phyloP scores from a whole-genome alignment of 2,113 vertebrate genomes.

The Mormoops blainvillei region DNA sequence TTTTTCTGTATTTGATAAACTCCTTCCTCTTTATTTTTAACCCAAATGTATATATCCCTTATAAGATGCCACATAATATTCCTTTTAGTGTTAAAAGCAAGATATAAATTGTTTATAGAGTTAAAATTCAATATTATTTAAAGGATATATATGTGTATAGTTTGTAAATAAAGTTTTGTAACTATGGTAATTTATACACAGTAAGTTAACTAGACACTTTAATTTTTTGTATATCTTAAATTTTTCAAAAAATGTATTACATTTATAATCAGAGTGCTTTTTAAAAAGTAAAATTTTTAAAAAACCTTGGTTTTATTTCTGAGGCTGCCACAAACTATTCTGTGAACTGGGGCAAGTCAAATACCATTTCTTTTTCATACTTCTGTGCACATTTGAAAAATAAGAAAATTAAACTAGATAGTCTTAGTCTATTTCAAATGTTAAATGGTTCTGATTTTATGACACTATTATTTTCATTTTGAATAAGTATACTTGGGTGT shows the following conservation, averaged over 20 bases:
- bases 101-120: not conserved
- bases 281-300: not conserved
- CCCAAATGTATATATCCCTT: not conserved
- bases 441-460: slow-evolving; percentile 14
- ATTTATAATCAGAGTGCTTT: not conserved
- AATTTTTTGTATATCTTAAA: not conserved
- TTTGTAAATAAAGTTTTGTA: not conserved
- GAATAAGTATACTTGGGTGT: slow-evolving; percentile 14
- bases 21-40: not conserved
- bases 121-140: not conserved
- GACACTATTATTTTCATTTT: not conserved
- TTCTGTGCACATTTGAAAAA: slow-evolving; percentile 9
- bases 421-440: not conserved
- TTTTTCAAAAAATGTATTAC: slow-evolving; percentile 12
- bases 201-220: not conserved
- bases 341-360: not conserved
- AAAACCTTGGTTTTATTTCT: not conserved
- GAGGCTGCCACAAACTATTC: not conserved
- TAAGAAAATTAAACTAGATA: not conserved
- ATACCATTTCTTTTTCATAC: not conserved
- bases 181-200: not conserved
- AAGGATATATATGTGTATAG: not conserved
- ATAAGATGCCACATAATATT: not conserved
- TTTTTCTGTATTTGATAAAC: not conserved
- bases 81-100: not conserved